Evolutionary conservation across 2,888 invertebrate species (phyloP), one percentile per base, ranked within the genome.

Genomic region (Camponotus fellah): DNA sequence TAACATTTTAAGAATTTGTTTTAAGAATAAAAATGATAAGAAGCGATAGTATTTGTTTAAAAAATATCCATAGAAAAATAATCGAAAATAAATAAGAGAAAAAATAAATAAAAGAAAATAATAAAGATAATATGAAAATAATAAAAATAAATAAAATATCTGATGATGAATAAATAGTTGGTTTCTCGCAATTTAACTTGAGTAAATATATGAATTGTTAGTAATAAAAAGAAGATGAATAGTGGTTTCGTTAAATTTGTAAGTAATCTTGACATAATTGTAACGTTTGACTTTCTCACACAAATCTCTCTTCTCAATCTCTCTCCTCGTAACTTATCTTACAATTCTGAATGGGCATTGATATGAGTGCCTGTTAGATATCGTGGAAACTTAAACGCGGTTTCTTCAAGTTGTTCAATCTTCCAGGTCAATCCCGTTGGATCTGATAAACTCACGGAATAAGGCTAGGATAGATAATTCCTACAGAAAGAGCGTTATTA

Each of bases 371-470:
- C 49, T 37, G 71, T 79, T 80, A 37, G 34, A 69, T 62, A 26
- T 56, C 43, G 40, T 40, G 53, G n/a, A 34, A 65, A 43, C 21
- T 43, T 14, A 12, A 62, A 26, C 14, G 64, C 62, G 43, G n/a
- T 74, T 74, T 49, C 53, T 56, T 37, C 14, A 56, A 74, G 64
- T 65, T 53, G 40, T 21, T 26, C 58, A 43, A 60, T 60, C 72
- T 40, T 43, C 34, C 58, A 40, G 32, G 14, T 75, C 40, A 75
- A 74, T 65, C 64, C 56, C 53, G 8, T 32, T 74, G 40, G 32
- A 56, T 37, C 64, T 43, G 64, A 81, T 72, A 74, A 81, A 81
- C 49, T 72, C 53, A 12, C 74, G 53, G 21, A 64, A 32, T 32
- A 26, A 64, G 8, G 8, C 26, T 14, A 37, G 6, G 21, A 34